phyloP scores from a whole-genome alignment of 1,140 invertebrate genomes.

The Eueides isabella region DNA sequence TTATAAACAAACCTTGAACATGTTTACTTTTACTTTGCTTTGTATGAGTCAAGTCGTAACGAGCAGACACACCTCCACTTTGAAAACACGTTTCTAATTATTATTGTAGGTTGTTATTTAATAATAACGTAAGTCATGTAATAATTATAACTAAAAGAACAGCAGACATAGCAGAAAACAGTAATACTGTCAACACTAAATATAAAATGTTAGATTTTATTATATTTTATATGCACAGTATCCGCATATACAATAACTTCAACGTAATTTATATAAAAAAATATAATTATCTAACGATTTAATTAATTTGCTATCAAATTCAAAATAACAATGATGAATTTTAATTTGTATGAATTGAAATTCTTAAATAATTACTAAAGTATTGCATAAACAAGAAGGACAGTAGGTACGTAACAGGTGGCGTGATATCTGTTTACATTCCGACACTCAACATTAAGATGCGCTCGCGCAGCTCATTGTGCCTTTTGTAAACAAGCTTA shows the following conservation, averaged over 20 bases:
- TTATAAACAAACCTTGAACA: conserved; percentile 36
- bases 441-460: conserved; percentile 29
- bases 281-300: too few species aligned
- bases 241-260: too few species aligned
- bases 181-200: too few species aligned
- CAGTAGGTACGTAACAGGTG: conserved; percentile 19
- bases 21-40: conserved; percentile 38
- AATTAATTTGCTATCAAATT: neutral
- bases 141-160: neutral
- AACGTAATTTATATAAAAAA: too few species aligned
- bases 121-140: neutral
- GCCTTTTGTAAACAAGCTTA: conserved; percentile 35
- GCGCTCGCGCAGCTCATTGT: conserved; percentile 31
- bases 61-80: conserved; percentile 51
- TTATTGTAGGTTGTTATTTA: neutral
- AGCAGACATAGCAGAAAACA: too few species aligned
- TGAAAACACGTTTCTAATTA: conserved; percentile 37
- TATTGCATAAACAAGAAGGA: conserved; percentile 22
- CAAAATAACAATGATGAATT: neutral
- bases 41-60: conserved; percentile 49
- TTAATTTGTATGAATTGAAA: neutral
- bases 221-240: too few species aligned
- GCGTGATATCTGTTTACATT: conserved; percentile 39
- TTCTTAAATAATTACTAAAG: neutral
- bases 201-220: too few species aligned